Conservation (phyloP, 2,888 invertebrate genomes). For the Steinernema scapterisci region DNA sequence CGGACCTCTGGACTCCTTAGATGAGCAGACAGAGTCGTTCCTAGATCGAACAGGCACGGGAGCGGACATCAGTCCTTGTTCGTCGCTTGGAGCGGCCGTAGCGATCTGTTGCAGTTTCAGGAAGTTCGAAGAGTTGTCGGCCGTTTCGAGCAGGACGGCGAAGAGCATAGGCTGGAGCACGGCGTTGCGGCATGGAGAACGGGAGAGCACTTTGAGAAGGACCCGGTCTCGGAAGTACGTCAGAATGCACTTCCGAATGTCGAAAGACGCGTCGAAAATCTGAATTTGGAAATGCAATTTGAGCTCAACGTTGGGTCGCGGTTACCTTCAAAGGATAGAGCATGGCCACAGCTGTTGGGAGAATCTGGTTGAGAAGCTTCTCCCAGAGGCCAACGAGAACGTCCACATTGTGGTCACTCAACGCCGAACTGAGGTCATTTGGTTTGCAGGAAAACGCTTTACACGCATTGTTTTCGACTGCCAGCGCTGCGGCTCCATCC, state of each 20-base stretch:
- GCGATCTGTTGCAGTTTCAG: constrained; percentile 6
- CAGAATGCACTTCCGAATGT: constrained; percentile 1
- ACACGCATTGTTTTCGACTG: constrained; percentile 20
- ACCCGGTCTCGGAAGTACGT: constrained; percentile 27
- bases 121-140: background rate
- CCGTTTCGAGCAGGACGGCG: constrained; percentile 21
- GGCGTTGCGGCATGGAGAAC: background rate
- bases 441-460: background rate
- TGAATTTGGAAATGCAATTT: no score
- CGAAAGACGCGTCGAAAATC: background rate
- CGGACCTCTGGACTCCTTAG: background rate
- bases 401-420: background rate
- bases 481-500: constrained; percentile 4
- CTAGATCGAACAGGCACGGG: background rate
- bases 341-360: background rate
- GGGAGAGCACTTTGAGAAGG: constrained; percentile 13
- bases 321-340: constrained; percentile 12
- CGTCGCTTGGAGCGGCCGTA: background rate
- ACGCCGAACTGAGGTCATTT: background rate
- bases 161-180: constrained; percentile 8
- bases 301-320: no score
- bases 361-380: constrained; percentile 8
- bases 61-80: background rate
- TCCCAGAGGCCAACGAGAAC: background rate
- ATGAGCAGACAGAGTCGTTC: background rate